Base-by-base conservation (phyloP, 2,113 vertebrate species). In the Orycteropus afer region DNA sequence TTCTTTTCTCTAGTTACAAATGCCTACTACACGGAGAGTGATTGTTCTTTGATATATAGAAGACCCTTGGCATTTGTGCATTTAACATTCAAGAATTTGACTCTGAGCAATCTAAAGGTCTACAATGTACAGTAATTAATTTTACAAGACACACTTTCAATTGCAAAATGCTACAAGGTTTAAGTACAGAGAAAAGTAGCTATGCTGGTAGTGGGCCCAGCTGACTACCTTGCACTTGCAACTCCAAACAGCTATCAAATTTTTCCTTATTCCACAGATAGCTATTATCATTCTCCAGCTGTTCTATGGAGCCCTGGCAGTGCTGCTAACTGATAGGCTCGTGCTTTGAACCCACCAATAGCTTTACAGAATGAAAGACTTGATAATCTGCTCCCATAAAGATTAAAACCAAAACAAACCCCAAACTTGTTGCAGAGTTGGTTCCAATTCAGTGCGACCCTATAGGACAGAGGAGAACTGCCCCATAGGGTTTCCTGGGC, bases 31-130 rank as follows among this genome's bases (percentile, higher is more conserved):
- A 61, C 7, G 37, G 89, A 92, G 12, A 88, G 18, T 61, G 53
- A 83, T 79, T 45, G 92, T 80, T 65, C 73, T 91, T 57, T 71
- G 18, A 67, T 77, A 34, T 17, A 45, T 2, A 27, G 22, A 14
- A 65, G 53, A 78, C 11, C 32, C 29, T 47, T 59, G 49, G 42
- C 42, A 71, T 85, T 73, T 49, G 63, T 80, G 40, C 55, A 79
- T 78, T 80, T 49, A 84, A 78, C 27, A 84, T 29, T 94, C 40
- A 63, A 80, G 63, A 89, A 85, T 84, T 7, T 85, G 49, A 67
- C 13, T 37, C 40, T 55, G 40, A 40, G 59, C 14, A 80, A 47
- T 51, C 1, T 86, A 11, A 92, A 91, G 63, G 18, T 42, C 79
- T 17, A 76, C 13, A 3, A 23, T 34, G 27, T 49, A 42, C 5